Evolutionary conservation across 1,140 invertebrate genomes (phyloP).

Genomic region (Camponotus pennsylvanicus): DNA sequence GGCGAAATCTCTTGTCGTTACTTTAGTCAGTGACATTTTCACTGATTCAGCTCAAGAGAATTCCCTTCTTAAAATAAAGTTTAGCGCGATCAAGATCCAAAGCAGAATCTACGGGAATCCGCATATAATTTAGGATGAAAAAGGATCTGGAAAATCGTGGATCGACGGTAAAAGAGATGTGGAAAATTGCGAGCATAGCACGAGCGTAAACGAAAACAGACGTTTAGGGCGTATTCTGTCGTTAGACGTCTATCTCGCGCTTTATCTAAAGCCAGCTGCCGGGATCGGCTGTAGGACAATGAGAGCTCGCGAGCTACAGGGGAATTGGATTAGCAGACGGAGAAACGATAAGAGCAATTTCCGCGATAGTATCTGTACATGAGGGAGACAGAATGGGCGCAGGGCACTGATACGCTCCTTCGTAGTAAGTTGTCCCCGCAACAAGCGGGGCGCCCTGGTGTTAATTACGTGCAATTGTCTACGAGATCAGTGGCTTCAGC

Average conservation of each 20-base stretch:
- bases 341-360: conserved; percentile 78
- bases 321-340: conserved; percentile 75
- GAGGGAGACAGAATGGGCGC: not conserved
- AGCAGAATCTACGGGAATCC: not conserved
- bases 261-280: not conserved
- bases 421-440: conserved; percentile 52
- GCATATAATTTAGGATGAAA: not conserved
- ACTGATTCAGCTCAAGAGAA: too few species aligned
- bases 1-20: too few species aligned
- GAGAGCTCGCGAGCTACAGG: conserved; percentile 40
- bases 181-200: conserved; percentile 4
- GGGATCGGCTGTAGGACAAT: not conserved
- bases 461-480: conserved; percentile 78
- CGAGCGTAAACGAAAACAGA: not conserved
- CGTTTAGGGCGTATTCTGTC: not conserved
- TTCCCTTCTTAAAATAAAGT: not conserved
- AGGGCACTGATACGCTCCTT: conserved; percentile 57
- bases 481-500: conserved; percentile 66
- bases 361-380: conserved; percentile 71
- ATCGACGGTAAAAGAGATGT: not conserved
- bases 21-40: too few species aligned
- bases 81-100: too few species aligned
- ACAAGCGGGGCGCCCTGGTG: conserved; percentile 58
- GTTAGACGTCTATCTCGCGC: conserved; percentile 38
- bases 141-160: not conserved